Evolutionary conservation across 2,797 vertebrate genomes (phyloP).

Genomic region (Bovichtus variegatus): DNA sequence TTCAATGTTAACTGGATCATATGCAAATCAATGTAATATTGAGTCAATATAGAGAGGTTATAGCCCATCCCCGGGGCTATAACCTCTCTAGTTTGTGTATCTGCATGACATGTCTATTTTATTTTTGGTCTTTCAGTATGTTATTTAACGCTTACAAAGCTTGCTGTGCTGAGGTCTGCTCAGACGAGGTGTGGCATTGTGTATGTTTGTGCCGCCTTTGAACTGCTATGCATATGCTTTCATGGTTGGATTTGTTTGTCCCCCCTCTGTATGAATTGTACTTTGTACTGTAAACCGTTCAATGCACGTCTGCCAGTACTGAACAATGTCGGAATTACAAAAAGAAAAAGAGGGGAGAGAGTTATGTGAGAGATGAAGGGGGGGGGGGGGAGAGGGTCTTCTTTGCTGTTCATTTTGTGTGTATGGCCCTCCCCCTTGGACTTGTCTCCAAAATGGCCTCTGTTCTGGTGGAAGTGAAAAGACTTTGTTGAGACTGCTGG

Average conservation of each 20-base stretch:
- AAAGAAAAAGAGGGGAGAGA: background rate
- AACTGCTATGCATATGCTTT: background rate
- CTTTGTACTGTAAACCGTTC: too few relatives aligned
- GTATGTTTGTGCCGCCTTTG: background rate
- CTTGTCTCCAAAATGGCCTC: constrained; percentile 83
- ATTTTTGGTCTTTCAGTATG: constrained; percentile 13
- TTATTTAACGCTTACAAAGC: constrained; percentile 7
- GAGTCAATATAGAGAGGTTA: too few relatives aligned
- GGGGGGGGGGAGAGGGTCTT: constrained; percentile 40
- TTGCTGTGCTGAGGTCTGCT: constrained; percentile 5
- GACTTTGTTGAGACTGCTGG: constrained; percentile 76
- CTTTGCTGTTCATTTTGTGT: constrained; percentile 71
- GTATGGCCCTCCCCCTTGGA: constrained; percentile 58
- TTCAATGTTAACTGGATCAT: background rate
- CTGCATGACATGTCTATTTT: constrained; percentile 9
- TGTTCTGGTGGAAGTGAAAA: constrained; percentile 77
- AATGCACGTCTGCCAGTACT: background rate
- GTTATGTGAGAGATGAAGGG: constrained; percentile 23
- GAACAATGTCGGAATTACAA: constrained; percentile 2
- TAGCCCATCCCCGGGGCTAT: background rate
- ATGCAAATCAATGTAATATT: background rate
- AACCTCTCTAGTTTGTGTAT: background rate
- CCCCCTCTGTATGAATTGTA: background rate
- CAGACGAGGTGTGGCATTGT: constrained; percentile 18
- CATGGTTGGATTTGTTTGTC: background rate